Conservation (phyloP, 1,140 invertebrate species). For the Musca vetustissima region DNA sequence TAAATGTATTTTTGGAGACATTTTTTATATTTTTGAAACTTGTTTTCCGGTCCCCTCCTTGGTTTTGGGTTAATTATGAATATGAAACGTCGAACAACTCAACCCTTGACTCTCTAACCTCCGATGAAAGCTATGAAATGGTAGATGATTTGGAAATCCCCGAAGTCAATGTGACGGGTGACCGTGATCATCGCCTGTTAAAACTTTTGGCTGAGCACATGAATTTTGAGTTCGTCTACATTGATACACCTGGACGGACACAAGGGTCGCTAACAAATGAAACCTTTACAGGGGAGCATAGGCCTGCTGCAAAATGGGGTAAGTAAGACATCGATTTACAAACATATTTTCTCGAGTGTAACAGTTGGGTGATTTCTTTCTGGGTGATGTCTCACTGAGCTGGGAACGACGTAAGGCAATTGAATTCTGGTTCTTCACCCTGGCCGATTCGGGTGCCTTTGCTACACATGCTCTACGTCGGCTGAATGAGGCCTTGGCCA, state of each 20-base stretch:
- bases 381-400: slow-evolving; percentile 70
- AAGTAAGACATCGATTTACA: slow-evolving; percentile 34
- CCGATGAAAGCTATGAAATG: background rate
- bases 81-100: slow-evolving; percentile 35
- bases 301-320: slow-evolving; percentile 68
- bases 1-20: no score
- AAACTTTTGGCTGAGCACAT: slow-evolving; percentile 64
- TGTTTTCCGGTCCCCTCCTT: slow-evolving; percentile 72
- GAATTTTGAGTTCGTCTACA: slow-evolving; percentile 69
- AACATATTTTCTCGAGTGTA: no score
- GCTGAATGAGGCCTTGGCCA: slow-evolving; percentile 69
- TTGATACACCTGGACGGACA: slow-evolving; percentile 68
- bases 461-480: slow-evolving; percentile 68
- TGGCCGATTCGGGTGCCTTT: slow-evolving; percentile 72
- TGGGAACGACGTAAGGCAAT: slow-evolving; percentile 67
- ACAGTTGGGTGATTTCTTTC: slow-evolving; percentile 69
- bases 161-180: slow-evolving; percentile 64
- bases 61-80: slow-evolving; percentile 68
- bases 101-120: background rate
- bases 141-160: slow-evolving; percentile 44
- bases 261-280: slow-evolving; percentile 67
- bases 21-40: no score
- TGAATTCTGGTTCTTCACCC: slow-evolving; percentile 71
- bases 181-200: slow-evolving; percentile 68
- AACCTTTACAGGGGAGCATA: slow-evolving; percentile 66